Base-by-base conservation (phyloP, 1,140 invertebrate genomes). In the Globodera rostochiensis region DNA sequence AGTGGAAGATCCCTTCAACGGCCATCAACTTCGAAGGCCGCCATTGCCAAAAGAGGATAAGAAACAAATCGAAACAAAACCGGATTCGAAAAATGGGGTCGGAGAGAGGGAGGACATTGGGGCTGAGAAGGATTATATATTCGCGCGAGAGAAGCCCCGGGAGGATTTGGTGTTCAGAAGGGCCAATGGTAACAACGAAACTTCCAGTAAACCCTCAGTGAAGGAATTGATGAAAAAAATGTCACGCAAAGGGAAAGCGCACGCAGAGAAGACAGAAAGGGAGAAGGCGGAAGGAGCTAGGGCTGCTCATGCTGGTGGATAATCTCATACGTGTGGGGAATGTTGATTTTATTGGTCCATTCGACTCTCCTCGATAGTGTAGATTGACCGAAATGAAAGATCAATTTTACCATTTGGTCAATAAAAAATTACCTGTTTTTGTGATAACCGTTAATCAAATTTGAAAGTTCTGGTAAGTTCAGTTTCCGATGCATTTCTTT, bases 1-100 rank as follows among this genome's bases (percentile, higher is more conserved):
- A 19, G 11, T 36, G 64, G 64, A 78, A n/a, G 77, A 78, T 47
- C 77, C 77, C 8, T 78, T 78, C 46, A 50, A 76, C 7, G 57
- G 57, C 15, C 57, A 64, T 64, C 57, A 64, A 19, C 11, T 64
- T 64, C 57, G 19, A 19, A 64, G 21, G 57, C 57, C 57, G 13
- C 57, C 57, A 6, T 64, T 64, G 19, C 57, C 57, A 64, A 64
- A 64, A 19, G 69, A 36, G 46, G 69, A 45, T 69, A 15, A 69
- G 15, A 69, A 45, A 7, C n/a, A 66, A 15, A 21, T 15, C 67
- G 67, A 6, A 69, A 69, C 3, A 69, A 45, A 53, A 53, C 11
- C 50, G 36, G 36, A 36, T 64, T 13, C n/a, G 6, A 36, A 71
- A 36, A 71, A n/a, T 13, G 36, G 69, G 36, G 46, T 11, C 6